A percentile compares a stretch with the other conserved stretches of the same genome.
Conservation (phyloP, 2,888 invertebrate species). For the Aproaerema taeniolella region DNA sequence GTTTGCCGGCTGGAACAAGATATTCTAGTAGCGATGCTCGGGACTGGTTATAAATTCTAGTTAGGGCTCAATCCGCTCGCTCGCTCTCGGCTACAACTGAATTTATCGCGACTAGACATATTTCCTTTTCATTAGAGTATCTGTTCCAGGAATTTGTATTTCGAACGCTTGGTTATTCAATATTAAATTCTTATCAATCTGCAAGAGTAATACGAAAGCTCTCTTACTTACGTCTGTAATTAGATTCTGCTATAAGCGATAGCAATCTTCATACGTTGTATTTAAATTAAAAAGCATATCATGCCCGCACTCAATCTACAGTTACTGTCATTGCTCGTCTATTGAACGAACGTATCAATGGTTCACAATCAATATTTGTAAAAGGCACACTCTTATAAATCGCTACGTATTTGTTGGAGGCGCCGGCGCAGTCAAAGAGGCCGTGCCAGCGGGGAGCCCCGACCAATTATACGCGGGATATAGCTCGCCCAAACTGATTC, state of each 20-base stretch:
- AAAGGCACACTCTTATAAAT: constrained; percentile 36
- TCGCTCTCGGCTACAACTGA: constrained; percentile 36
- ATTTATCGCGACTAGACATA: constrained; percentile 27
- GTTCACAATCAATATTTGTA: constrained; percentile 51
- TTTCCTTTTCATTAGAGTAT: constrained; percentile 8
- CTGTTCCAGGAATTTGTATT: constrained; percentile 4
- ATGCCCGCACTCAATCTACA: constrained; percentile 2
- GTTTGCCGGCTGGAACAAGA: constrained; percentile 11
- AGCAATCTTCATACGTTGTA: no score
- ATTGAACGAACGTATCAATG: constrained; percentile 14
- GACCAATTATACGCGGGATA: constrained; percentile 54
- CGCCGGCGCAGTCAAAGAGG: constrained; percentile 52
- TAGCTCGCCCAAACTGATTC: constrained; percentile 48
- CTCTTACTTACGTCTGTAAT: no score
- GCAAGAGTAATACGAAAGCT: no score
- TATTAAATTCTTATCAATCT: no score
- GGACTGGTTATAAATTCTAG: constrained; percentile 56
- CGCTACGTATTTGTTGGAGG: constrained; percentile 21
- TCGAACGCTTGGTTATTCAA: not conserved
- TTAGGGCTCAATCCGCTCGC: constrained; percentile 40
- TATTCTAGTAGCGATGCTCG: constrained; percentile 27
- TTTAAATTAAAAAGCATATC: no score
- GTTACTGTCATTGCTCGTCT: constrained; percentile 6
- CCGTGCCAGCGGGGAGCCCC: constrained; percentile 59
- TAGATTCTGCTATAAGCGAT: no score